Evolutionary conservation across 2,797 vertebrate species (phyloP).

Genomic region (Aulostomus chinensis): DNA sequence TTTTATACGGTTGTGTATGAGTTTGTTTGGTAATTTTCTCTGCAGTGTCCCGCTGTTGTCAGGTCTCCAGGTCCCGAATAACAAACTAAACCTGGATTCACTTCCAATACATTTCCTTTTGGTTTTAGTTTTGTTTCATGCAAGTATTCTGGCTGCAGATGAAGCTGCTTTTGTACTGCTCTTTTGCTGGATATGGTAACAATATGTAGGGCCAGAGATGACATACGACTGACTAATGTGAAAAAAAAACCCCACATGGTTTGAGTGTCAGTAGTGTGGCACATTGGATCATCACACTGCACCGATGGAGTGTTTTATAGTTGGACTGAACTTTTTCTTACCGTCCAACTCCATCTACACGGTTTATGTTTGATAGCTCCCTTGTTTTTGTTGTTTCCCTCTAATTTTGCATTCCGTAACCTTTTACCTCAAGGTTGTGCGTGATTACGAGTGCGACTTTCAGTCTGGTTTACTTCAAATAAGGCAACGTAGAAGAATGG

Average conservation of each 20-base stretch:
- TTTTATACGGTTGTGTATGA: conserved; percentile 38
- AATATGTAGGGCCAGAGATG: too few species aligned
- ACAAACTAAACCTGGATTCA: conserved; percentile 1
- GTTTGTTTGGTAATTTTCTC: conserved; percentile 48
- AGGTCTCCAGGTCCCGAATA: conserved; percentile 10
- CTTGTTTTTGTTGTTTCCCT: conserved; percentile 4
- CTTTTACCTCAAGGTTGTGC: conserved; percentile 9
- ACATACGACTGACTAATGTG: too few species aligned
- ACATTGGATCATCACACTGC: too few species aligned
- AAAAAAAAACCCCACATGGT: too few species aligned
- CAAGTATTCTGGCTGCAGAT: conserved; percentile 2
- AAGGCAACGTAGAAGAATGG: not conserved
- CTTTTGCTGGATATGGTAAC: not conserved
- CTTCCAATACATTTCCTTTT: too few species aligned
- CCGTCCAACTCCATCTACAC: not conserved
- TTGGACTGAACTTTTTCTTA: too few species aligned
- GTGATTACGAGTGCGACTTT: conserved; percentile 2
- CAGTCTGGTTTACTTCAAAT: conserved; percentile 5
- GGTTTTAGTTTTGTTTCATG: conserved; percentile 4
- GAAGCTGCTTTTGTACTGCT: conserved; percentile 7
- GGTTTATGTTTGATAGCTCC: conserved; percentile 3
- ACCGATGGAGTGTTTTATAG: too few species aligned
- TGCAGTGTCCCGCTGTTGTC: conserved; percentile 33
- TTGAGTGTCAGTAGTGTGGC: too few species aligned
- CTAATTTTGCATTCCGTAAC: conserved; percentile 8